These are phyloP conservation scores for Aricia agestis DNA, from an alignment of 1,140 invertebrate genomes.

Conservation along the genomic window DNA sequence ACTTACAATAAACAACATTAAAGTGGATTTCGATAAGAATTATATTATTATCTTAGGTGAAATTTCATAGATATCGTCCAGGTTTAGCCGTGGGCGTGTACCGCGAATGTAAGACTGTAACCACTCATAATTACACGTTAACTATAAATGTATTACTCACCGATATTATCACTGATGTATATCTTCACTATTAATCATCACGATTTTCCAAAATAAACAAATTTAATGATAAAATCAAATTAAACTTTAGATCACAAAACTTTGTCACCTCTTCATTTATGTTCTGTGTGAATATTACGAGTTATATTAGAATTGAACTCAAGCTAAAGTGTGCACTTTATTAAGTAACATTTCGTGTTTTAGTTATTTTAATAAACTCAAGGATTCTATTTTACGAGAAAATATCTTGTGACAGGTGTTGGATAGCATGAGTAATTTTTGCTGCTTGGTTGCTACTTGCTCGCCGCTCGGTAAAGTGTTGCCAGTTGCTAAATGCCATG, in stretches of 20 bases:
- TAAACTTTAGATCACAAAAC: conserved; percentile 35
- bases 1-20: too few relatives aligned
- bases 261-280: conserved; percentile 54
- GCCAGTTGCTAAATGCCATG: not conserved
- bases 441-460: not conserved
- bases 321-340: conserved; percentile 15
- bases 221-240: conserved; percentile 34
- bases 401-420: not conserved
- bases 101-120: conserved; percentile 21
- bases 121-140: conserved; percentile 1
- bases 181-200: conserved; percentile 38
- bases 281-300: conserved; percentile 55
- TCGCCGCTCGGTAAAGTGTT: not conserved
- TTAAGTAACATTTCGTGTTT: not conserved
- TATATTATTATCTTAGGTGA: not conserved
- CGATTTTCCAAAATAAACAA: conserved; percentile 31
- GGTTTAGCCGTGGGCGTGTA: conserved; percentile 29
- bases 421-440: not conserved
- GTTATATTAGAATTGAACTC: conserved; percentile 48
- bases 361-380: not conserved
- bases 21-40: too few relatives aligned
- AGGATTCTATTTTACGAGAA: not conserved
- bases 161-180: conserved; percentile 19
- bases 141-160: not conserved
- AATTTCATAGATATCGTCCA: not conserved